Evolutionary conservation across 2,113 vertebrate genomes (phyloP).

Genomic region (Mixornis gularis): DNA sequence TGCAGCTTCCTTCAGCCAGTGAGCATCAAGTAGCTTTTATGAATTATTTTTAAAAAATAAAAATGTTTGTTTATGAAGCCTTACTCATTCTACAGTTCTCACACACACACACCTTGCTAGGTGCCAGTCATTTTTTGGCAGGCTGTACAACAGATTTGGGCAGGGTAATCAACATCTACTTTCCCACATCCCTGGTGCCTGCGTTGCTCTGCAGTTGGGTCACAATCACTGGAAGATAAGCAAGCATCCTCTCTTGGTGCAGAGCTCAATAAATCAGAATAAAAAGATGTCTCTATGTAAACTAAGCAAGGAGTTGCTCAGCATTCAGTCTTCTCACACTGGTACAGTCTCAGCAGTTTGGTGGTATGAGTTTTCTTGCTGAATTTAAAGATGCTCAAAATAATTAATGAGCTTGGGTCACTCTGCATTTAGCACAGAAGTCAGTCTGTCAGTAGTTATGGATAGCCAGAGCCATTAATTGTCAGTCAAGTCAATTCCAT

Average conservation of each 20-base stretch:
- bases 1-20: not conserved
- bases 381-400: not conserved
- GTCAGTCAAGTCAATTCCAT: not conserved
- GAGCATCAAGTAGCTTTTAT: not conserved
- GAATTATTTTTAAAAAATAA: not conserved
- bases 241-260: not conserved
- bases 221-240: not conserved
- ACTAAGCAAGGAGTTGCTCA: not conserved
- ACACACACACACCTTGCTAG: not conserved
- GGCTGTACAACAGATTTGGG: not conserved
- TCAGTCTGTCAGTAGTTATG: not conserved
- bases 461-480: not conserved
- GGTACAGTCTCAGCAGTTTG: not conserved
- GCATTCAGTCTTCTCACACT: not conserved
- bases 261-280: not conserved
- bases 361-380: not conserved
- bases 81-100: not conserved
- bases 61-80: not conserved
- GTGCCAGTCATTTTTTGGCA: not conserved
- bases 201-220: not conserved
- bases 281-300: not conserved
- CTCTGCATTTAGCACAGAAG: not conserved
- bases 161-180: not conserved
- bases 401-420: not conserved
- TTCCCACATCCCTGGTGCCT: not conserved